These are phyloP conservation scores for Scophthalmus maximus DNA, from an alignment of 2,113 vertebrate genomes.

Conservation along the genomic window DNA sequence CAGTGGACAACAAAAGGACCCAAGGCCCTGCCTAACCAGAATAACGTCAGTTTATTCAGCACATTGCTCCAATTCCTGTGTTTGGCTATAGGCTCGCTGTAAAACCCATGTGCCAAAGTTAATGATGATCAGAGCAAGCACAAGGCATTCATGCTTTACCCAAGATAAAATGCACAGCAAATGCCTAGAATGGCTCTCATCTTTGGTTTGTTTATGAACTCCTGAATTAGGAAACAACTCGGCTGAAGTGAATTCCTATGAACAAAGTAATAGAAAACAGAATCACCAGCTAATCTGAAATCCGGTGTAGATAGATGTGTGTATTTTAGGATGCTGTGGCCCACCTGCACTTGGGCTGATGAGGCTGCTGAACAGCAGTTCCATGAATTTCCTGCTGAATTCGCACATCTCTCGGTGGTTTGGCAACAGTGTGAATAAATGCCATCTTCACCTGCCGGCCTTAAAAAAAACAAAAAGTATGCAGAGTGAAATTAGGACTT, in stretches of 20 bases:
- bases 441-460: constrained; percentile 90
- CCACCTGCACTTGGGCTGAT: constrained; percentile 79
- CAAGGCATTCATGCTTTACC: neutral
- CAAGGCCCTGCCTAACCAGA: constrained; percentile 15
- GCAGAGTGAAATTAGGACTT: neutral
- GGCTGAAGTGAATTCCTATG: neutral
- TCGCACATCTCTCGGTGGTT: constrained; percentile 83
- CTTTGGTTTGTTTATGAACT: too few relatives aligned
- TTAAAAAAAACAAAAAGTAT: constrained; percentile 51
- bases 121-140: neutral
- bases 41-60: constrained; percentile 58
- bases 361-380: constrained; percentile 77
- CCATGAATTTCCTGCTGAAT: constrained; percentile 84
- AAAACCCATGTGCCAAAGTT: too few relatives aligned
- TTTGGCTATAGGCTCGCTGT: constrained; percentile 35
- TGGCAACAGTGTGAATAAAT: constrained; percentile 84
- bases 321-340: constrained; percentile 23
- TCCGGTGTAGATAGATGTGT: neutral
- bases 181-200: neutral
- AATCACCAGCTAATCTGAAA: neutral
- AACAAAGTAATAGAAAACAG: neutral
- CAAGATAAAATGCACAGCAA: neutral
- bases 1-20: constrained; percentile 19
- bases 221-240: neutral
- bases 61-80: constrained; percentile 50